phyloP scores from a whole-genome alignment of 2,888 invertebrate species.

The Acanthosepion pharaonis region DNA sequence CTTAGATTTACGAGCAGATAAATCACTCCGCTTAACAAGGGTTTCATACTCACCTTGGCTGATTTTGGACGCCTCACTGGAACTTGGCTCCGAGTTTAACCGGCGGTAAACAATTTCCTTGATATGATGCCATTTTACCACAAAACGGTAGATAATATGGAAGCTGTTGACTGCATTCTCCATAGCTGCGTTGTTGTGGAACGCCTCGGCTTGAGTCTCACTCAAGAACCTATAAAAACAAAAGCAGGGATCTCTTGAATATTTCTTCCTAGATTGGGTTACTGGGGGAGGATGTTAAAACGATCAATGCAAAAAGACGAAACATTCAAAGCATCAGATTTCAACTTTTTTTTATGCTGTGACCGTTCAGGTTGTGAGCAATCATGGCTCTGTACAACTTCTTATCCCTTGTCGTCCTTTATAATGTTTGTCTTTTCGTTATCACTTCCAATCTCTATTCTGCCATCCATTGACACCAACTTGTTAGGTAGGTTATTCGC shows the following conservation, averaged over 20 bases:
- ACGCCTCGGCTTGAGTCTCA: neutral
- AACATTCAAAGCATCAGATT: too few species aligned
- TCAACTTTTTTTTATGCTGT: too few species aligned
- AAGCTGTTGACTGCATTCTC: conserved; percentile 42
- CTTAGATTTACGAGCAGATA: neutral
- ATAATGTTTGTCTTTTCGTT: too few species aligned
- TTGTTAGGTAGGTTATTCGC: too few species aligned
- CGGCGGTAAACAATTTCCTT: neutral
- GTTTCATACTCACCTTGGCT: neutral
- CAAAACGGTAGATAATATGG: conserved; percentile 39
- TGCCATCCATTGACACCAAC: too few species aligned
- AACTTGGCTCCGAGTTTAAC: neutral
- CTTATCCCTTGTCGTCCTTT: too few species aligned
- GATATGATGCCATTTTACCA: conserved; percentile 37
- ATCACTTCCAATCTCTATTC: too few species aligned
- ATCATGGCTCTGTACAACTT: too few species aligned
- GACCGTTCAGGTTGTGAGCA: too few species aligned
- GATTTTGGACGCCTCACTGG: neutral
- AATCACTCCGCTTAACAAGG: neutral
- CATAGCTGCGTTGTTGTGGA: neutral
- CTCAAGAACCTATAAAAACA: neutral
- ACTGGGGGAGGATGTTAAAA: too few species aligned
- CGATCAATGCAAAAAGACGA: too few species aligned
- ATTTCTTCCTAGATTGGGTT: too few species aligned
- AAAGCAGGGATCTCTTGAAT: neutral